Base-by-base conservation (phyloP, 2,888 invertebrate genomes). In the Portevinia maculata region DNA sequence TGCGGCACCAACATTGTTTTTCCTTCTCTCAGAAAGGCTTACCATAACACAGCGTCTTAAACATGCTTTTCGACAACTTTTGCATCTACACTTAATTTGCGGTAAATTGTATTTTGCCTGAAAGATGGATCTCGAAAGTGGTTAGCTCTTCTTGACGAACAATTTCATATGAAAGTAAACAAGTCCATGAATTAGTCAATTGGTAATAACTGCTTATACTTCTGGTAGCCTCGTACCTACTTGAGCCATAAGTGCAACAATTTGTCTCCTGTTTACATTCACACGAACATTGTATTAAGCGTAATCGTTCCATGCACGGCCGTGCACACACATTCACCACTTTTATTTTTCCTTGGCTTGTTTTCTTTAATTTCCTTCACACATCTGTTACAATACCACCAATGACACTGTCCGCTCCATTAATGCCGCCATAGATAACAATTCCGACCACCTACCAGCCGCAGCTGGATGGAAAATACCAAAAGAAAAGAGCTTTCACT, bases 401-500 rank as follows among this genome's bases (percentile, higher is more conserved):
- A 78, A 65, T 67, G 73, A 79, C 73, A 79, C 46, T 67, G 74
- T 17, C 30, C 24, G 60, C 48, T 67, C 39, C 53, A 24, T 44
- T 65, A 59, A 65, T 71, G 71, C 59, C 57, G 64, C 32, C 32
- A 8, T 13, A 44, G 30, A 44, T 34, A 28, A 34, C 67, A 62
- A 37, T 39, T 15, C 48, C 32, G 5, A 13, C 7, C 17, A 41
- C 17, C 17, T 17, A 34, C 52, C 34, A n/a, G n/a, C n/a, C 19
- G 24, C 28, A 13, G 24, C 59, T 46, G 7, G 34, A 75, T 60
- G 37, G 39, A 46, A 55, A 44, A 21, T 65, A 15, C 34, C 46
- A 37, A 70, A 37, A 30, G 15, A 24, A 60, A 65, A 67, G 44
- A 84, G 84, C 84, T 84, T 84, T 79, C 79, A 79, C 84, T 84